Percentiles rank a stretch among this genome's conserved stretches.
Conservation (phyloP, 92 coral and sea anemone species). For the Paragorgia papillata region DNA sequence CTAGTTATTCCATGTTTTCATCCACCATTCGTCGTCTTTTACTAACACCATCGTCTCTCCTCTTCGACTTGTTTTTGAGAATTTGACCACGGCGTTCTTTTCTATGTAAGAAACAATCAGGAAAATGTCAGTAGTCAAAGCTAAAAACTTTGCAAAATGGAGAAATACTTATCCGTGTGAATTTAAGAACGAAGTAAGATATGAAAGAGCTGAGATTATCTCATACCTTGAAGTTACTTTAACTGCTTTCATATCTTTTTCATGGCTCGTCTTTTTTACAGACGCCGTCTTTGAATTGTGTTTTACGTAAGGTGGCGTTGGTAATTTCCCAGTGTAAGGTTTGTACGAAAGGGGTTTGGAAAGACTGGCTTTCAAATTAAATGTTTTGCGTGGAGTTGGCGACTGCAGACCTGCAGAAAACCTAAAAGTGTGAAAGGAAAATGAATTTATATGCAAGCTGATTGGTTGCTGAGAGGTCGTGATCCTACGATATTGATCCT, state of each 20-base stretch:
- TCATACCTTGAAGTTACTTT: constrained; percentile 71
- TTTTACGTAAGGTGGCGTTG: constrained; percentile 62
- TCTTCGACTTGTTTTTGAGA: constrained; percentile 53
- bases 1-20: no score
- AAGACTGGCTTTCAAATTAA: constrained; percentile 85
- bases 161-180: no score
- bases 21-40: constrained; percentile 81
- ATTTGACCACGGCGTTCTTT: constrained; percentile 67
- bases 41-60: constrained; percentile 59
- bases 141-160: no score
- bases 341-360: constrained; percentile 82
- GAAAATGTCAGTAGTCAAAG: no score
- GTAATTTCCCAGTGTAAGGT: constrained; percentile 87
- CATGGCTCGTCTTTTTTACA: constrained; percentile 46
- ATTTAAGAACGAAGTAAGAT: no score
- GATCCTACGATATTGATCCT: no score
- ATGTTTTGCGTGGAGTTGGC: constrained; percentile 76
- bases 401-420: constrained; percentile 30
- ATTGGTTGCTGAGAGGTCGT: no score
- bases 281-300: constrained; percentile 39
- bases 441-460: no score
- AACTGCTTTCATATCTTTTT: constrained; percentile 73
- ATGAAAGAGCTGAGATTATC: no score
- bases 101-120: constrained; percentile 54
- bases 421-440: not conserved